A percentile compares a stretch with the other conserved stretches of the same genome.
These are phyloP conservation scores for Lonchura striata DNA, from an alignment of 2,113 vertebrate genomes.

Conservation along the genomic window DNA sequence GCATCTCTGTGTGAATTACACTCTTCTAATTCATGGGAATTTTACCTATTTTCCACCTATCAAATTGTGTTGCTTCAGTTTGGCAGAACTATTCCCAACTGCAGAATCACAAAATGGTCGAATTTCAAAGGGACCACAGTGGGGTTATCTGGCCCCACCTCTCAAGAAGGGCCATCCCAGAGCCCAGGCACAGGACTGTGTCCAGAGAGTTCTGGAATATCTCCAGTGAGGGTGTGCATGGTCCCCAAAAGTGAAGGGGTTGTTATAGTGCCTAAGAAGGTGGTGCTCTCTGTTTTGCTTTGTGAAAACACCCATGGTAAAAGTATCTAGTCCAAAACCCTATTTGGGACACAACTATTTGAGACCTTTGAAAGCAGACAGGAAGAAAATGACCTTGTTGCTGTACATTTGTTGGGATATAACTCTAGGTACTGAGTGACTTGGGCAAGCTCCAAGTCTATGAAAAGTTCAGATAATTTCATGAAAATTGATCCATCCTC, in stretches of 20 bases:
- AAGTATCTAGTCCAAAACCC: background rate
- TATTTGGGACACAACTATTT: background rate
- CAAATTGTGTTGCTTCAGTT: fast-evolving
- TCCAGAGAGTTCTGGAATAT: background rate
- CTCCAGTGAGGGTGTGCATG: background rate
- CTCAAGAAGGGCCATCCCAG: background rate
- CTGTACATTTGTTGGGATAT: background rate
- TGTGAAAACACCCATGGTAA: background rate
- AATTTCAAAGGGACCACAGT: background rate
- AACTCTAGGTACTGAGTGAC: background rate
- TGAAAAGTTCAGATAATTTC: background rate
- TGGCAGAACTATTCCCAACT: background rate
- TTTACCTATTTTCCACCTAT: background rate
- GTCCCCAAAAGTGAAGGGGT: background rate
- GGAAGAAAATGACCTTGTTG: background rate
- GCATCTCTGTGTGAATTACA: background rate
- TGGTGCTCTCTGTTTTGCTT: background rate
- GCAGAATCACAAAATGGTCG: background rate
- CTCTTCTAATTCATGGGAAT: background rate
- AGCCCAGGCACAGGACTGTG: background rate
- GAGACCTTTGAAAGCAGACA: background rate
- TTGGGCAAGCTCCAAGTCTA: background rate
- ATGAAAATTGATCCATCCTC: background rate
- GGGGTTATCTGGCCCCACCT: background rate
- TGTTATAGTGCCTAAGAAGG: background rate